Base-by-base conservation (phyloP, 2,113 vertebrate genomes). In the Plectropomus leopardus region DNA sequence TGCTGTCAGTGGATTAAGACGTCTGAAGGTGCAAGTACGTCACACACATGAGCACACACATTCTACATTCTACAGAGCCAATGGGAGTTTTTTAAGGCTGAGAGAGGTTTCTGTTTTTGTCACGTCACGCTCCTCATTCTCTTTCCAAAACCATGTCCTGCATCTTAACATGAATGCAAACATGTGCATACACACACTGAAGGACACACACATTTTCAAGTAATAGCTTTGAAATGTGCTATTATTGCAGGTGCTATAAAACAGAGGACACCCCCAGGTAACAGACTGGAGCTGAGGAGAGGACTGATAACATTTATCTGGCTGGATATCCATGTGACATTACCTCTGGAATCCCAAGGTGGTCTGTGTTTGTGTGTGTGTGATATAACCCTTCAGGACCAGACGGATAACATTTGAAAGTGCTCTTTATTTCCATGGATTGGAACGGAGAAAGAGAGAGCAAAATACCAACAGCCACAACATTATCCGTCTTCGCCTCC, bases 261-360 rank as follows among this genome's bases (percentile, higher is more conserved):
- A 63, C 59, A 74, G 63, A 28, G 34, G 74, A 50, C 6, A 70
- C 79, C 79, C 36, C 5, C 70, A 66, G 78, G 84, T 74, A 86
- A 86, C 24, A 88, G 73, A 79, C 59, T 32, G 73, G 17, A 84
- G 67, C 72, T 26, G 75, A 67, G 66, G 30, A 71, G 42, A 59
- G 69, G 79, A 88, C 82, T 82, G 80, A 77, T 84, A 88, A 81
- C 87, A 88, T 83, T 78, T 84, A 75, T 89, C 68, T 83, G 74
- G 32, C 72, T 30, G 34, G 60, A 67, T 78, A 70, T 81, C 66
- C 1, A 0, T 60, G 77, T 88, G 86, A 82, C 78, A 88, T 80
- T 86, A 86, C 81, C 80, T 48, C 68, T 71, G 51, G 63, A 76
- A 72, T 80, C 51, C 71, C 61, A 76, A 80, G 75, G 83, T 82